Base-by-base conservation (phyloP, 2,888 invertebrate genomes). In the Agapostemon virescens region DNA sequence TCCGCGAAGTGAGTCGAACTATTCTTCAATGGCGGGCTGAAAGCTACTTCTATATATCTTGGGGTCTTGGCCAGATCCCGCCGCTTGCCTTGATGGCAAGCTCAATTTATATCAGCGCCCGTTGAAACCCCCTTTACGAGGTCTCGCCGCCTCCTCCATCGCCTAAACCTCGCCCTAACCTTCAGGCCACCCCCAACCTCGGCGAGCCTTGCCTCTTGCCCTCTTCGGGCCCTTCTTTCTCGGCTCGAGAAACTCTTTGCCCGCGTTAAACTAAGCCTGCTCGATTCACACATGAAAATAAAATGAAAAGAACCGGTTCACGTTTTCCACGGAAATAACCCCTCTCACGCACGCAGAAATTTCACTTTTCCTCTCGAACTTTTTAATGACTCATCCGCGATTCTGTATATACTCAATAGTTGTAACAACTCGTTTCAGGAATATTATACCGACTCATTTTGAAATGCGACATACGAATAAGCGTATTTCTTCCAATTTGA, bases 51-150 rank as follows among this genome's bases (percentile, higher is more conserved):
- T 88, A 89, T 91, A 91, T 90, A 89, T 90, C 90, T 89, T 86
- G 67, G 80, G 85, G 85, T 84, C 84, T 85, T 79, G 83, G 86
- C 86, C 86, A 91, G 91, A 90, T 91, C 90, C 90, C 85, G 89
- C 89, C 92, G 91, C 90, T 92, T 92, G 90, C 89, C 89, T 90
- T 89, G 90, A 92, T 92, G 91, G 91, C 90, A 89, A 90, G 90
- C 91, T 91, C 92, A 92, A 92, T 92, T 92, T 92, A 92, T 92
- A 92, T 92, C 92, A 91, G 89, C 91, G 88, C 88, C 90, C 86
- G 87, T 86, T 91, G 91, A 91, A 89, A 91, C 91, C 91, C 92
- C 92, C 90, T 92, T 93, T 92, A 92, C 91, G 91, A 92, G 90
- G 86, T 88, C 87, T 89, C 88, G 85, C 87, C 87, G 79, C 80